These are phyloP conservation scores for Teinopalpus imperialis DNA, from an alignment of 2,888 invertebrate genomes.

Conservation along the genomic window DNA sequence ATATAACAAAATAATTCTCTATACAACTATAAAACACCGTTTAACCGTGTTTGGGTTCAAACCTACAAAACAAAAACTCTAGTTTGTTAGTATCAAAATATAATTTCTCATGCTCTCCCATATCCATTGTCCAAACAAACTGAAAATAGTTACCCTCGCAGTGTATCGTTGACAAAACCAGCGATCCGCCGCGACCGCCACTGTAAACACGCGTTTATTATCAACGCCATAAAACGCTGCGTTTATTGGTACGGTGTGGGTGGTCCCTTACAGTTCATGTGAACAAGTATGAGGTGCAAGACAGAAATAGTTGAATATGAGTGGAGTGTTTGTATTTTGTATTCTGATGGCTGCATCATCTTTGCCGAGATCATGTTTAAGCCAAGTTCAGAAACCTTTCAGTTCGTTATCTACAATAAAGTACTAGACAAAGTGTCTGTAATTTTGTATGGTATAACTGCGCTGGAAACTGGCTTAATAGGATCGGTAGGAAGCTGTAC, in stretches of 20 bases:
- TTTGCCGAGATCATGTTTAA: too few species aligned
- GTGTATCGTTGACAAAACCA: slow-evolving; percentile 46
- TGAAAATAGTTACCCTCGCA: slow-evolving; percentile 43
- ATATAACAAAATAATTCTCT: too few species aligned
- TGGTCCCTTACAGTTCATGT: slow-evolving; percentile 61
- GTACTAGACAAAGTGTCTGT: too few species aligned
- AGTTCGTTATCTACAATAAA: too few species aligned
- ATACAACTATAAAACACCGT: too few species aligned
- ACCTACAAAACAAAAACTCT: too few species aligned
- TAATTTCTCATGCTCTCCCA: slow-evolving; percentile 29
- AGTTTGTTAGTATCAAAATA: slow-evolving; percentile 29
- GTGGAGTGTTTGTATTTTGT: slow-evolving; percentile 45
- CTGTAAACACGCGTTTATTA: slow-evolving; percentile 72
- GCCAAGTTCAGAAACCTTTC: too few species aligned
- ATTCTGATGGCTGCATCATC: slow-evolving; percentile 20
- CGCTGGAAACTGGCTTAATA: too few species aligned
- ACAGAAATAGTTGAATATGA: slow-evolving; percentile 43
- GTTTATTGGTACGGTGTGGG: slow-evolving; percentile 71
- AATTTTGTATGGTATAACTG: too few species aligned
- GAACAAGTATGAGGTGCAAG: slow-evolving; percentile 42
- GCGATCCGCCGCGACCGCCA: slow-evolving; percentile 43
- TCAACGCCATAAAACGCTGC: slow-evolving; percentile 65
- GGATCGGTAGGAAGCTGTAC: too few species aligned
- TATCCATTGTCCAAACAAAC: slow-evolving; percentile 46
- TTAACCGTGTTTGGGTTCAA: too few species aligned